Percentiles rank a stretch among this genome's conserved stretches.
Conservation (phyloP, 1,140 invertebrate genomes). For the Euborellia annulipes region DNA sequence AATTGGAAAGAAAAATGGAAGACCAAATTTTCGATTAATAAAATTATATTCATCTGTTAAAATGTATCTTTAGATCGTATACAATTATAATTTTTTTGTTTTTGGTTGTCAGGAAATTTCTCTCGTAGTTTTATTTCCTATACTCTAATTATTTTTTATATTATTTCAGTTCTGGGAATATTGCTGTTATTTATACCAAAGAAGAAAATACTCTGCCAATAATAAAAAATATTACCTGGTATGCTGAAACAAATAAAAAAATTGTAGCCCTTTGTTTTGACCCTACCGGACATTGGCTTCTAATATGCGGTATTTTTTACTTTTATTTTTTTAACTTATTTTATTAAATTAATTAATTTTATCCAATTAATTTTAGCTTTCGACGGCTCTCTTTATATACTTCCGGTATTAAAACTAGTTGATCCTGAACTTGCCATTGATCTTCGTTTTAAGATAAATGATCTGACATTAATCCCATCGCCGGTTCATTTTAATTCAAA, state of each 20-base stretch:
- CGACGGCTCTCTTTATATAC: conserved; percentile 41
- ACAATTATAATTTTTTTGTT: too few species aligned
- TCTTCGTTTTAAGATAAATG: conserved; percentile 28
- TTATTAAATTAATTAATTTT: conserved; percentile 25
- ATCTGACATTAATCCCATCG: conserved; percentile 34
- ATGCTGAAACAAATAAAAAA: conserved; percentile 35
- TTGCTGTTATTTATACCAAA: conserved; percentile 27
- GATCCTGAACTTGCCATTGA: conserved; percentile 34
- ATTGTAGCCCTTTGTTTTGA: conserved; percentile 52
- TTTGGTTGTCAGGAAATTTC: too few species aligned
- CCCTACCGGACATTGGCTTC: conserved; percentile 48
- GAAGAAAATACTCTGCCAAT: conserved; percentile 26
- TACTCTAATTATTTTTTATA: conserved; percentile 6
- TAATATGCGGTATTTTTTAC: conserved; percentile 22
- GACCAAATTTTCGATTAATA: too few species aligned
- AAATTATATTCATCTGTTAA: too few species aligned
- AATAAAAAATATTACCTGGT: conserved; percentile 54
- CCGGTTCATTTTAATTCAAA: conserved; percentile 3
- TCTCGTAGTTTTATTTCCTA: too few species aligned
- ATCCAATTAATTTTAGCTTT: conserved; percentile 19
- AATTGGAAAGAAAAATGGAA: too few species aligned
- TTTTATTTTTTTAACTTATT: neutral
- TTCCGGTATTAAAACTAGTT: conserved; percentile 39
- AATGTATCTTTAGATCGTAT: too few species aligned
- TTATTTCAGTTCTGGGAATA: conserved; percentile 15